Evolutionary conservation across 1,140 invertebrate species (phyloP), one percentile per base, ranked within the genome.

Genomic region (Papilio helenus): DNA sequence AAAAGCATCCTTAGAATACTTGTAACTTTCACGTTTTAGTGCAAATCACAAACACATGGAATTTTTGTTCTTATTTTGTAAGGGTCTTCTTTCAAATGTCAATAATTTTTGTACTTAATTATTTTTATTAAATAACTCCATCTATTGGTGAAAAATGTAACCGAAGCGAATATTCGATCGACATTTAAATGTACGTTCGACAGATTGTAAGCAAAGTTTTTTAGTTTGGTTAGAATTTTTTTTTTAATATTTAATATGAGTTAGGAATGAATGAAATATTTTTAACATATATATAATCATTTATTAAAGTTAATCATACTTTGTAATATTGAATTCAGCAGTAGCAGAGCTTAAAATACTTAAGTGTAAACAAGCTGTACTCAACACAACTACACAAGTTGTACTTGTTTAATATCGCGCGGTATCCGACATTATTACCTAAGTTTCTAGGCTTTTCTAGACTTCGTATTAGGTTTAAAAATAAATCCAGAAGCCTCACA

Each of bases 351-450:
- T 61, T 61, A 29, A 34, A 68, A 29, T 18, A 29, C 26, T 68
- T 34, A 16, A 68, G 12, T 4, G 23, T 0, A 29, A 68, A 34
- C 26, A 68, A 68, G 61, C 23, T 65, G 58, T 65, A 29, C 61
- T 65, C 23, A 14, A 29, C 14, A 68, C 61, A 68, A 29, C 61
- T 18, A 68, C 26, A 68, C 61, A 29, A 68, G 61, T 65, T 65
- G 58, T 68, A 16, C 26, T 29, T 68, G 61, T 68, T 16, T 61
- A 68, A 29, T 68, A 16, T 18, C 23, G 58, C 20, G 23, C 61
- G 61, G 61, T 29, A 29, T 68, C 61, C 61, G 23, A 68, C 23
- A 34, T 68, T 68, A 68, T 68, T 68, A 68, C 23, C 61, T 68
- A 68, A 68, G 61, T 68, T 68, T 68, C 61, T 68, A 68, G 23